Base-by-base conservation (phyloP, 2,797 vertebrate species). In the Alcedo quadribrachys region DNA sequence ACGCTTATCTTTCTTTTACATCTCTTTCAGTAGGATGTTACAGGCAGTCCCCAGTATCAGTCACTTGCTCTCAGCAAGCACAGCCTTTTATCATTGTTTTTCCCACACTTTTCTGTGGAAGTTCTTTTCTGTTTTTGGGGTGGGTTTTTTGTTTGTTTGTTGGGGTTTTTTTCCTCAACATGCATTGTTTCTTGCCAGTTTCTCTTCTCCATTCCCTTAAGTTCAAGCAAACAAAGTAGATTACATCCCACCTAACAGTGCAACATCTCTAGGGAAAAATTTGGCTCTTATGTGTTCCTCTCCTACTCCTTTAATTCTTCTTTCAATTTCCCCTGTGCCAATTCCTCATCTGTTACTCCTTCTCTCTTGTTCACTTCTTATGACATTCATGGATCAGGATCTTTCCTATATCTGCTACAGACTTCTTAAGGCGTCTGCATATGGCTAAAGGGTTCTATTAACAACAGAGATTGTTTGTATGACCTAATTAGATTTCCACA, bases 401-500 rank as follows among this genome's bases (percentile, higher is more conserved):
- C 61, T 79, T 77, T 78, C 87, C 53, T 75, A 9, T 84, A 91
- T 89, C 78, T 71, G 62, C 61, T 62, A 62, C 65, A 91, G 71
- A 43, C 77, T 81, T 70, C 48, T 81, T 75, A 87, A 79, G 51
- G 87, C 3, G 2, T 54, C 40, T 11, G 1, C 42, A 33, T 80
- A 89, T 7, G 11, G 81, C 71, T 87, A 81, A 89, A 93, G 75
- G 55, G 42, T 62, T 80, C 76, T 78, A 86, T 81, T 90, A 89
- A 89, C 86, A 95, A 86, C 58, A 50, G 42, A 69, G 90, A 85
- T 91, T 82, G 89, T 90, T 95, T 91, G 66, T 80, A 89, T 63
- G 85, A 91, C 78, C 78, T 95, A 94, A 95, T 95, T 94, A 93
- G 81, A 96, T 92, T 92, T 95, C 95, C 91, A 94, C 88, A 60